Evolutionary conservation across 2,888 invertebrate genomes (phyloP), one percentile per base, ranked within the genome.

Genomic region (Pogonocherus hispidulus): DNA sequence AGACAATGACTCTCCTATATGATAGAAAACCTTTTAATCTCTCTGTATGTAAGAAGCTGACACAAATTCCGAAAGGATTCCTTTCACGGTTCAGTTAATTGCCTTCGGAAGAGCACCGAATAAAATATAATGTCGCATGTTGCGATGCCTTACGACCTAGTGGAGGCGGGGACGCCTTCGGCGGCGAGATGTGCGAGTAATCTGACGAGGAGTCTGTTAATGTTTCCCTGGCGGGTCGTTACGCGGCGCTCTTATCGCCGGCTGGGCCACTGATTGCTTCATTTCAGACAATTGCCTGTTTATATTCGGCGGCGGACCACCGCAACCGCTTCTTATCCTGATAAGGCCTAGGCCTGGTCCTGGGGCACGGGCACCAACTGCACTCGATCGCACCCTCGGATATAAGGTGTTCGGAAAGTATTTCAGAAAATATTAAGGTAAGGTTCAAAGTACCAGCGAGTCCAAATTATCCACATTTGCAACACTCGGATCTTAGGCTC

Each of bases 241-340:
- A 85, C 79, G 85, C 82, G 85, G 84, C 81, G 83, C 84, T 84
- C 85, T 86, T 86, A 86, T 86, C 86, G 84, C 82, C 84, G 82
- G 80, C 84, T 80, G 82, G 84, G 84, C 85, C 85, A 86, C 85
- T 85, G 86, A 86, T 86, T 86, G 85, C 86, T 86, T 85, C 86
- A 85, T 86, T 85, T 85, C 85, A 85, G 85, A 85, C 86, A 86
- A 86, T 86, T 86, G 86, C 86, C 86, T 86, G 86, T 86, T 86
- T 86, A 86, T 86, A 85, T 85, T 85, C 85, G 84, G 83, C 84
- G 82, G 84, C 27, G 27, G 27, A 27, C 27, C 27, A 84, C 84
- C 84, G 82, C 84, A 84, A 84, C 84, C 82, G 79, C 80, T 80
- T 80, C 83, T 83, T 82, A 82, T 81, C 81, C 81, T 79, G 82